phyloP scores from a whole-genome alignment of 1,140 invertebrate species.

The Orussus abietinus region DNA sequence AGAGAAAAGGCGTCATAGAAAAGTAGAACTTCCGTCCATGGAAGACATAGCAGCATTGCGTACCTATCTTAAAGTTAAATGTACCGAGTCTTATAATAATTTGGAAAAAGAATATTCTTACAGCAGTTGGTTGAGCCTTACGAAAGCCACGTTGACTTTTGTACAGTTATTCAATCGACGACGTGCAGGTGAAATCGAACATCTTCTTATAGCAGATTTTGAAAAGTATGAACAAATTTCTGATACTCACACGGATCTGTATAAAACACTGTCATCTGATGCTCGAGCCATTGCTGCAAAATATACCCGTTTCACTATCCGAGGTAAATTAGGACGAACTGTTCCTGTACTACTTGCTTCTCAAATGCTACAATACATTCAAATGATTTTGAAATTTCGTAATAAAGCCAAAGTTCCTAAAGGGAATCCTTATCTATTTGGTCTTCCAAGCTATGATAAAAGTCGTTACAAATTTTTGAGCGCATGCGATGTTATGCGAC shows the following conservation, averaged over 20 bases:
- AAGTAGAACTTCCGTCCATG: constrained; percentile 14
- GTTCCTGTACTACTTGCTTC: constrained; percentile 5
- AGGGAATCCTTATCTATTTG: constrained; percentile 11
- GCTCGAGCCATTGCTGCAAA: constrained; percentile 1
- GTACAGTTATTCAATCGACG: constrained; percentile 15
- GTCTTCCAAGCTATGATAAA: constrained; percentile 3
- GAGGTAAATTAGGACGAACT: constrained; percentile 7
- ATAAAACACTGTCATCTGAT: background rate
- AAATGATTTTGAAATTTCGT: constrained; percentile 8
- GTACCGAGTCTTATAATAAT: constrained; percentile 5
- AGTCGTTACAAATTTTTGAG: constrained; percentile 1
- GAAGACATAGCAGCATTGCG: constrained; percentile 20
- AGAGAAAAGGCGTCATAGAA: constrained; percentile 19
- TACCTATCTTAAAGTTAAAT: constrained; percentile 12
- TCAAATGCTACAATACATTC: background rate
- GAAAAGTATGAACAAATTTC: constrained; percentile 2
- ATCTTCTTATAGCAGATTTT: constrained; percentile 7
- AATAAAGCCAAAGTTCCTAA: constrained; percentile 3
- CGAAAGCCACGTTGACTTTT: constrained; percentile 4
- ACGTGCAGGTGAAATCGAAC: constrained; percentile 14
- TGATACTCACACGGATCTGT: background rate
- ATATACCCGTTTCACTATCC: constrained; percentile 9
- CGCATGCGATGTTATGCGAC: constrained; percentile 3
- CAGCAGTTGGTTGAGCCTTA: constrained; percentile 6
- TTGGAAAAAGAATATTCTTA: constrained; percentile 7